Evolutionary conservation across 2,888 invertebrate genomes (phyloP).

Genomic region (Tipula vernalis): DNA sequence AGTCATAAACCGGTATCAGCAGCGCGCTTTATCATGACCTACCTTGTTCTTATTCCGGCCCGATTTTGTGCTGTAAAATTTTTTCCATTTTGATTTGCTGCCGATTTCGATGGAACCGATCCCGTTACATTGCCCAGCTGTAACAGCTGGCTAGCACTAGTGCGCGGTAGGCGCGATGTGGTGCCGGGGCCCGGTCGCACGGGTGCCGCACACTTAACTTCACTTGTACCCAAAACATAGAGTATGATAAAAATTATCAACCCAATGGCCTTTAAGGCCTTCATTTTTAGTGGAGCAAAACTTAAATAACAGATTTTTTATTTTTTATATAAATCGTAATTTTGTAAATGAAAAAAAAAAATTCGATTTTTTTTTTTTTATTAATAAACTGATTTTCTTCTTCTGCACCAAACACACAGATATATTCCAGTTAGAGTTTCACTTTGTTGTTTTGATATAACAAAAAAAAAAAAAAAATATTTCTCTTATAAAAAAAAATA

Average conservation of each 20-base stretch:
- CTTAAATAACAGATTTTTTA: not conserved
- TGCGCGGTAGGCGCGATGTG: constrained; percentile 42
- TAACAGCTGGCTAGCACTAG: constrained; percentile 44
- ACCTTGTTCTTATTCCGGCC: constrained; percentile 35
- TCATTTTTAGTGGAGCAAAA: constrained; percentile 20
- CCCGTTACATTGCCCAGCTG: constrained; percentile 26
- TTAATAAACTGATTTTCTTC: not conserved
- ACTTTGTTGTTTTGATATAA: not conserved
- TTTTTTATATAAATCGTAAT: not conserved
- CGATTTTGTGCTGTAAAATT: constrained; percentile 25
- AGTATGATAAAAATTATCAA: constrained; percentile 16
- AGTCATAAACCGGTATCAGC: constrained; percentile 17
- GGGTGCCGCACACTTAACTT: constrained; percentile 22
- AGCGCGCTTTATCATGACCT: constrained; percentile 13
- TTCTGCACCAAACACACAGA: not conserved
- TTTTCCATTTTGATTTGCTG: not conserved
- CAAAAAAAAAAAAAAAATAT: not conserved
- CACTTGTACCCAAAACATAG: constrained; percentile 15
- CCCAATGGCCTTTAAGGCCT: constrained; percentile 29
- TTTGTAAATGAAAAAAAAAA: not conserved
- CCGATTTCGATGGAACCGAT: constrained; percentile 21
- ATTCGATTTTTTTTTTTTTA: not conserved
- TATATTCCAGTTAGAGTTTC: not conserved
- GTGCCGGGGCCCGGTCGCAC: constrained; percentile 30
- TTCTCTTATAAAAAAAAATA: not conserved